Conservation (phyloP, 2,113 vertebrate genomes). For the Himantopus leucocephalus region DNA sequence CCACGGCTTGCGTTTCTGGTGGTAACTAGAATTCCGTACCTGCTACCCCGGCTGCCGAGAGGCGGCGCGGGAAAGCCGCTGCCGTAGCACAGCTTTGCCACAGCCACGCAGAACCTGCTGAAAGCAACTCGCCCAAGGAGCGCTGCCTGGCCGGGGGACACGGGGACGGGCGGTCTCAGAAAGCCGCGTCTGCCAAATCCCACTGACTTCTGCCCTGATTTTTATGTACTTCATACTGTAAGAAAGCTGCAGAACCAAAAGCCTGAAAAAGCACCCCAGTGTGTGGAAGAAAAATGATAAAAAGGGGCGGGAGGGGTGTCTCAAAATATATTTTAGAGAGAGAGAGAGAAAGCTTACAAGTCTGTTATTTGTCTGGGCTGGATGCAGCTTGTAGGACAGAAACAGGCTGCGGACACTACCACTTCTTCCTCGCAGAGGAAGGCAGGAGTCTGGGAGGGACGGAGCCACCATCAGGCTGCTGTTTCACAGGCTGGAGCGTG, state of each 20-base stretch:
- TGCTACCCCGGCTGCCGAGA: not conserved
- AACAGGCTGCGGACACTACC: not conserved
- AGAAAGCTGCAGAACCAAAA: not conserved
- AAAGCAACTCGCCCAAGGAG: not conserved
- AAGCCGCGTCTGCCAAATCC: not conserved
- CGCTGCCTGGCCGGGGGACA: constrained; percentile 18
- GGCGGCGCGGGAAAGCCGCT: not conserved
- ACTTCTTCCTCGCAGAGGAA: not conserved
- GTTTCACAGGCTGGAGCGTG: not conserved
- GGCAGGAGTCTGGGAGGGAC: not conserved
- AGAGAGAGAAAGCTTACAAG: not conserved
- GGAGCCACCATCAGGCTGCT: not conserved
- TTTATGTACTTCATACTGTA: not conserved
- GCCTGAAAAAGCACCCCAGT: not conserved
- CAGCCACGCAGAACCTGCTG: not conserved
- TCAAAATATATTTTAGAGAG: not conserved
- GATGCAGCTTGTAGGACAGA: not conserved
- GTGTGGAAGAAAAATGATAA: not conserved
- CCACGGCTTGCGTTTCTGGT: not conserved
- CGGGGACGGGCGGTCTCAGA: not conserved
- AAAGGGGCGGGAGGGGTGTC: not conserved
- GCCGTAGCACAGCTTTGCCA: not conserved
- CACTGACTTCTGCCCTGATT: constrained; percentile 26
- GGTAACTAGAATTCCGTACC: not conserved
- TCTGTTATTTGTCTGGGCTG: rapidly evolving